A percentile compares a stretch with the other conserved stretches of the same genome.
Evolutionary conservation across 2,888 invertebrate species (phyloP).

Genomic region (Drosophila atroscutellata): DNA sequence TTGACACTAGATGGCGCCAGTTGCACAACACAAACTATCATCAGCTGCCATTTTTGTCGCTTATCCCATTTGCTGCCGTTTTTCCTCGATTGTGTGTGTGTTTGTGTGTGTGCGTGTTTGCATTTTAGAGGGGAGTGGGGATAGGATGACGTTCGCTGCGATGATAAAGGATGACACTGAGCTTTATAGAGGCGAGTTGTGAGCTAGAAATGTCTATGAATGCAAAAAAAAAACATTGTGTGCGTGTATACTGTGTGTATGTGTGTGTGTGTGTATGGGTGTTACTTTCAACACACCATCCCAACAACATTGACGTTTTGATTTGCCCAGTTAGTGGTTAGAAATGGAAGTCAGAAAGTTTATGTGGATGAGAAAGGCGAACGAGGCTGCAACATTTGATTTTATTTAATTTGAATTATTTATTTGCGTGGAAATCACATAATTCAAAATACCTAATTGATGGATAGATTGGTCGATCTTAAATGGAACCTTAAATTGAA

Average conservation of each 20-base stretch:
- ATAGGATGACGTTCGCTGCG: background rate
- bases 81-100: slow-evolving; percentile 7
- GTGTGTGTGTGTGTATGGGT: background rate
- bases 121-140: background rate
- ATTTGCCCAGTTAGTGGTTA: background rate
- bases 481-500: background rate
- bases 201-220: background rate
- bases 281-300: background rate
- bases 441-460: background rate
- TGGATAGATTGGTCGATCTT: background rate
- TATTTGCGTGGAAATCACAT: background rate
- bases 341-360: background rate
- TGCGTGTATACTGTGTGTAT: background rate
- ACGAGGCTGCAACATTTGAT: background rate
- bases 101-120: background rate
- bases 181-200: slow-evolving; percentile 9
- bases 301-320: background rate
- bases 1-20: slow-evolving; percentile 66
- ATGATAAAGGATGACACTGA: slow-evolving; percentile 38
- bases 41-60: slow-evolving; percentile 38
- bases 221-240: background rate
- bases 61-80: background rate
- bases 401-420: background rate
- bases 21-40: slow-evolving; percentile 34
- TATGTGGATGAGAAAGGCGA: background rate